Conservation (phyloP, 1,140 invertebrate species). For the Euwallacea similis region DNA sequence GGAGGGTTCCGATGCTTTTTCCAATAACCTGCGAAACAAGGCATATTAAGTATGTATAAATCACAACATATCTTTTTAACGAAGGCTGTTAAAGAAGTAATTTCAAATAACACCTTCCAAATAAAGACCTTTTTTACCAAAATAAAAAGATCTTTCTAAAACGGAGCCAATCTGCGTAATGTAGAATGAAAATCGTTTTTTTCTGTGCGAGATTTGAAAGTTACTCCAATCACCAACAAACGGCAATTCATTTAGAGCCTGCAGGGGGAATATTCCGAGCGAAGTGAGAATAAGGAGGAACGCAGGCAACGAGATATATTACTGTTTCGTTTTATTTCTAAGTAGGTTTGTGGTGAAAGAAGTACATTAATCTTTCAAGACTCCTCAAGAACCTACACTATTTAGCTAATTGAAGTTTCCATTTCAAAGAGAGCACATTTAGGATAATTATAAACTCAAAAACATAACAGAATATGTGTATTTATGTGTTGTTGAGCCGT, state of each 20-base stretch:
- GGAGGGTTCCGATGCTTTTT: no score
- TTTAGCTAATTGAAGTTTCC: conserved; percentile 14
- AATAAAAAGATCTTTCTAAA: conserved; percentile 4
- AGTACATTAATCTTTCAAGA: conserved; percentile 16
- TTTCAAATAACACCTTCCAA: no score
- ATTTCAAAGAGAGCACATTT: no score
- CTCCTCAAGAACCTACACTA: conserved; percentile 14
- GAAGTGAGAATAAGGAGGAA: conserved; percentile 15
- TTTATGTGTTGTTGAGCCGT: no score
- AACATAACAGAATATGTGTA: no score
- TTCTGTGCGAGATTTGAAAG: conserved; percentile 8
- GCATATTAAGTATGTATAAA: no score
- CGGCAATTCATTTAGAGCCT: conserved; percentile 17
- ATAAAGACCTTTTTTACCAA: neutral
- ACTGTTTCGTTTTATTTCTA: conserved; percentile 18
- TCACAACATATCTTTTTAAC: no score
- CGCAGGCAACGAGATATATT: conserved; percentile 12
- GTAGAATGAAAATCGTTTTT: conserved; percentile 3
- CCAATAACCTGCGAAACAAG: no score
- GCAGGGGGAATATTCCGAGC: neutral
- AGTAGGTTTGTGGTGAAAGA: conserved; percentile 20
- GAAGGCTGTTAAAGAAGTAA: no score
- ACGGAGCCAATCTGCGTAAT: conserved; percentile 14
- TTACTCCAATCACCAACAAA: conserved; percentile 23
- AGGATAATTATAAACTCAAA: no score